These are phyloP conservation scores for Bellardia pandia DNA, from an alignment of 2,888 invertebrate genomes.

Conservation along the genomic window DNA sequence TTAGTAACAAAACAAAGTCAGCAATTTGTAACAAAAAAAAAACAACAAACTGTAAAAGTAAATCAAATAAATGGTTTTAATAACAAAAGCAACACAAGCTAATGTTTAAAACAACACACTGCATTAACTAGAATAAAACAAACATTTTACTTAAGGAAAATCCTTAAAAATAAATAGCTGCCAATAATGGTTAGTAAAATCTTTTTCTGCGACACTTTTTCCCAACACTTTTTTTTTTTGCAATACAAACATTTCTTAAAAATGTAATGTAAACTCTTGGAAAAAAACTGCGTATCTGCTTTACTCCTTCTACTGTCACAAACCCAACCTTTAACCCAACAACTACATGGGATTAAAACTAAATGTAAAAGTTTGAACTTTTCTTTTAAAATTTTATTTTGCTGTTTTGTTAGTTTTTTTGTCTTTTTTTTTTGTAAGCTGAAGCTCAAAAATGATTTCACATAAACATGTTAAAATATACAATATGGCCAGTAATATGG, in stretches of 20 bases:
- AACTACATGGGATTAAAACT: constrained; percentile 24
- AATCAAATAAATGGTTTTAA: background rate
- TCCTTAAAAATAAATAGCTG: constrained; percentile 50
- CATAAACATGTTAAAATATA: constrained; percentile 41
- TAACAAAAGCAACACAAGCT: background rate
- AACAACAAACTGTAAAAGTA: background rate
- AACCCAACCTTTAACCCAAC: constrained; percentile 41
- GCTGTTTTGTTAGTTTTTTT: background rate
- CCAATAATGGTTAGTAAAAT: constrained; percentile 37
- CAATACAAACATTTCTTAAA: background rate
- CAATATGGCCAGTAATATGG: background rate
- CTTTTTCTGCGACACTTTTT: constrained; percentile 15
- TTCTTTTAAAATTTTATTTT: background rate
- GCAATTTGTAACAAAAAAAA: constrained; percentile 11
- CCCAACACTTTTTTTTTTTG: background rate
- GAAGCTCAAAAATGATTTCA: constrained; percentile 23
- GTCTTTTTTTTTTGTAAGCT: background rate
- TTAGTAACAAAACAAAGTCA: constrained; percentile 40
- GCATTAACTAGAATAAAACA: background rate
- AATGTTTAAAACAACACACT: constrained; percentile 25
- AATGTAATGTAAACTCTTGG: background rate
- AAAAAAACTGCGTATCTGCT: constrained; percentile 6
- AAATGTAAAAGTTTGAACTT: constrained; percentile 43
- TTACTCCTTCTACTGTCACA: background rate
- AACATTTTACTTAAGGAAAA: constrained; percentile 27